Evolutionary conservation across 2,113 vertebrate genomes (phyloP).

Genomic region (Lates calcarifer): DNA sequence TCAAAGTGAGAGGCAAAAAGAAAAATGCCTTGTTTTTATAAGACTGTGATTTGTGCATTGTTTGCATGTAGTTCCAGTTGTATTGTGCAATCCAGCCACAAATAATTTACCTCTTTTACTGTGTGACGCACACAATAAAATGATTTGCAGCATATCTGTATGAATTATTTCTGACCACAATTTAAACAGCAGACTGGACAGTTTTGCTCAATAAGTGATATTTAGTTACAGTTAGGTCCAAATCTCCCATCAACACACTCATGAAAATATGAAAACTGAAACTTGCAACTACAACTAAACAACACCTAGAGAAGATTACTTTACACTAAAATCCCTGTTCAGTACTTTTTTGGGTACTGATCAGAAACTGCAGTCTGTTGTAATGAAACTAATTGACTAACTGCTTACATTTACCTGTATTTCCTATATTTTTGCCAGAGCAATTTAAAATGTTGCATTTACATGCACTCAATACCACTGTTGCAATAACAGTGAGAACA

Average conservation of each 20-base stretch:
- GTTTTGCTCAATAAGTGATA: not conserved
- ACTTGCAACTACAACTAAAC: not conserved
- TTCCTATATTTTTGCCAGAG: not conserved
- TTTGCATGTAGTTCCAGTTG: slow-evolving; percentile 55
- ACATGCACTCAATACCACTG: not conserved
- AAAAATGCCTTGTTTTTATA: slow-evolving; percentile 36
- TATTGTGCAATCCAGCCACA: slow-evolving; percentile 37
- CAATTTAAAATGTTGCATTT: not conserved
- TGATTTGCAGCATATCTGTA: slow-evolving; percentile 27
- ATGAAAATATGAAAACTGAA: not conserved
- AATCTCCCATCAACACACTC: not conserved
- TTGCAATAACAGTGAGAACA: not conserved
- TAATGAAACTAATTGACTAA: no score
- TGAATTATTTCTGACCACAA: not conserved
- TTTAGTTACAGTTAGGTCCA: not conserved
- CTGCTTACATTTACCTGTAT: not conserved
- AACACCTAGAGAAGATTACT: not conserved
- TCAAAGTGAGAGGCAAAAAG: slow-evolving; percentile 17
- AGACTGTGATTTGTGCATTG: slow-evolving; percentile 51
- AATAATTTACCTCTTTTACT: slow-evolving; percentile 50
- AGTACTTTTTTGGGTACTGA: not conserved
- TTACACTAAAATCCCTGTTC: not conserved
- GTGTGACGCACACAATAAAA: slow-evolving; percentile 63
- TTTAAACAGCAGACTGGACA: not conserved
- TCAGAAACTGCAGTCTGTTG: no score